Evolutionary conservation across 1,140 invertebrate genomes (phyloP).

Genomic region (Neodiprion lecontei): DNA sequence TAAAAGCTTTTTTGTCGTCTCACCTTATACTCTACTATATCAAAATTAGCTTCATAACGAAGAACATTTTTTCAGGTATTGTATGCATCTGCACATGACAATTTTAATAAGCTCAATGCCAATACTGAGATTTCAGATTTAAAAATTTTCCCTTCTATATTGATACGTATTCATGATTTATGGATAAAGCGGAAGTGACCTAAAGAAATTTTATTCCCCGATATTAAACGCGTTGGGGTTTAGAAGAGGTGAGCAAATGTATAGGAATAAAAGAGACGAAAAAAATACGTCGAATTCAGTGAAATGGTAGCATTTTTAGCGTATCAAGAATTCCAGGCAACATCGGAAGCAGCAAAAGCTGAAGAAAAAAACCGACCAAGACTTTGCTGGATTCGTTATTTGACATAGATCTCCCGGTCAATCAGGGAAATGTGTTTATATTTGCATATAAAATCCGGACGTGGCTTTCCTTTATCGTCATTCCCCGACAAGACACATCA

Average conservation of each 20-base stretch:
- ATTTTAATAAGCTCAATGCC: too few species aligned
- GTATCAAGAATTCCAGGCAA: neutral
- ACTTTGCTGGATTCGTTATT: neutral
- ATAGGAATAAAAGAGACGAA: too few species aligned
- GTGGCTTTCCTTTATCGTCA: too few species aligned
- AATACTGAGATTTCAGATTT: too few species aligned
- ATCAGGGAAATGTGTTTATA: neutral
- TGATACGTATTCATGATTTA: neutral
- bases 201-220: neutral
- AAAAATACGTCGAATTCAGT: neutral
- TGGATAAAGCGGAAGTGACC: neutral
- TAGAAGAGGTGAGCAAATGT: neutral
- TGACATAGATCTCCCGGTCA: neutral
- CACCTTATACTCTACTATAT: too few species aligned
- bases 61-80: too few species aligned
- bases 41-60: too few species aligned
- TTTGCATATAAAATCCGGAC: neutral
- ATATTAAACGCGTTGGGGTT: neutral
- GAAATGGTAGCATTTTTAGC: neutral
- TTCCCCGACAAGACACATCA: too few species aligned
- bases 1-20: too few species aligned
- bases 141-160: too few species aligned
- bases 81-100: too few species aligned
- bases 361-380: too few species aligned
- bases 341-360: neutral